These are phyloP conservation scores for Eristalinus sepulchralis DNA, from an alignment of 2,888 invertebrate species.

Conservation along the genomic window DNA sequence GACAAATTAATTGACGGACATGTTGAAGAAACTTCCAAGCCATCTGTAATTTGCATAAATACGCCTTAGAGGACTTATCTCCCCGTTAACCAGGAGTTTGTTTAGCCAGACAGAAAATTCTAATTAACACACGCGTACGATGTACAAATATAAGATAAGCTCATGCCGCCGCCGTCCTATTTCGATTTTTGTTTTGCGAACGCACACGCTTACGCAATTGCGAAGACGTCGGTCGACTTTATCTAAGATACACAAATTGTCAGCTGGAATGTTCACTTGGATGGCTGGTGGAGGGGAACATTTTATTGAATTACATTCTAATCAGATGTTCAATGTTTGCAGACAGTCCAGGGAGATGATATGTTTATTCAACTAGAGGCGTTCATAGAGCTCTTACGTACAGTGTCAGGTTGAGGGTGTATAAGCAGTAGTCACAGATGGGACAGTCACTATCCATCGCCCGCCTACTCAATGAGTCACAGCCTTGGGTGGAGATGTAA, in stretches of 20 bases:
- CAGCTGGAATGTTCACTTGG: background rate
- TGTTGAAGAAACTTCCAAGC: background rate
- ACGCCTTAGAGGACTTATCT: background rate
- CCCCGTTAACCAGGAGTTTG: background rate
- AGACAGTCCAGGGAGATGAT: background rate
- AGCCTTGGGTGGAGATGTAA: no score
- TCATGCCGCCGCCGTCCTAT: background rate
- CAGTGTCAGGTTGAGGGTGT: no score
- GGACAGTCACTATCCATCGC: no score
- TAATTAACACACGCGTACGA: constrained; percentile 18
- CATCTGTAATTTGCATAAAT: background rate
- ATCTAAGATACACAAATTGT: background rate
- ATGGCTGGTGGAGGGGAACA: background rate
- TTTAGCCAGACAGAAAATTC: background rate
- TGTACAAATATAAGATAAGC: constrained; percentile 2
- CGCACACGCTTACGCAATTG: background rate
- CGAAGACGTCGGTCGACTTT: background rate
- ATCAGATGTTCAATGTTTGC: background rate
- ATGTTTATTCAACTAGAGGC: background rate
- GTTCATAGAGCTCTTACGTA: no score
- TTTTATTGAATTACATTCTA: background rate
- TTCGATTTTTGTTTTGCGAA: background rate
- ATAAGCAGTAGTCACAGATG: no score
- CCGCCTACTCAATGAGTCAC: no score
- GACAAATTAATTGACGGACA: constrained; percentile 8